Evolutionary conservation across 1,140 invertebrate genomes (phyloP).

Genomic region (Polypedilum vanderplanki): DNA sequence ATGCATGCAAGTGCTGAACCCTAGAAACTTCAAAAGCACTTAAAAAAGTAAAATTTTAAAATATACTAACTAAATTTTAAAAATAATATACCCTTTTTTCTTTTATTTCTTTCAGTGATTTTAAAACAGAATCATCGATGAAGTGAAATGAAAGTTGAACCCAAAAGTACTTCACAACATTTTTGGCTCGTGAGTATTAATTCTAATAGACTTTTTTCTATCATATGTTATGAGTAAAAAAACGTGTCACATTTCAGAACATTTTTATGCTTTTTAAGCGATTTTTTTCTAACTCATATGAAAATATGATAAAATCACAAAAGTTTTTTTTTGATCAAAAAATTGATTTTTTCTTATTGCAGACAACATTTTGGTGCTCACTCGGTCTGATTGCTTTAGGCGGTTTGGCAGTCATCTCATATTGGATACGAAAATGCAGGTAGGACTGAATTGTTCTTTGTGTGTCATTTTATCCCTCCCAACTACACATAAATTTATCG

Average conservation of each 20-base stretch:
- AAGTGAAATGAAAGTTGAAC: constrained; percentile 42
- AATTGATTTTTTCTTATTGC: constrained; percentile 33
- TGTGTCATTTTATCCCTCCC: background rate
- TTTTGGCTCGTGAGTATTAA: constrained; percentile 43
- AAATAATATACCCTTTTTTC: too few relatives aligned
- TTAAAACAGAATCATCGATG: background rate
- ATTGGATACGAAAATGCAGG: constrained; percentile 45
- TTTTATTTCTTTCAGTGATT: background rate
- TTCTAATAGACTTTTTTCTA: constrained; percentile 12
- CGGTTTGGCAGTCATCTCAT: constrained; percentile 43
- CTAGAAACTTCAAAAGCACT: too few relatives aligned
- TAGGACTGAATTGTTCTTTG: constrained; percentile 33
- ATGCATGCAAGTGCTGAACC: too few relatives aligned
- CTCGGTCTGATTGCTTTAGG: constrained; percentile 42
- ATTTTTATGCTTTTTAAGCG: too few relatives aligned
- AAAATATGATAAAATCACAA: too few relatives aligned
- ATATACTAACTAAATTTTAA: too few relatives aligned
- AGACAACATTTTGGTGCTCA: constrained; percentile 44
- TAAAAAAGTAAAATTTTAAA: too few relatives aligned
- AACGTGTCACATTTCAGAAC: too few relatives aligned
- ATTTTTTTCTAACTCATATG: too few relatives aligned
- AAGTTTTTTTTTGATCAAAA: background rate
- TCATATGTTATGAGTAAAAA: too few relatives aligned
- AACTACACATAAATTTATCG: too few relatives aligned
- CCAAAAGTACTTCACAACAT: constrained; percentile 42